phyloP scores from a whole-genome alignment of 2,113 vertebrate species.

The Carassius auratus region DNA sequence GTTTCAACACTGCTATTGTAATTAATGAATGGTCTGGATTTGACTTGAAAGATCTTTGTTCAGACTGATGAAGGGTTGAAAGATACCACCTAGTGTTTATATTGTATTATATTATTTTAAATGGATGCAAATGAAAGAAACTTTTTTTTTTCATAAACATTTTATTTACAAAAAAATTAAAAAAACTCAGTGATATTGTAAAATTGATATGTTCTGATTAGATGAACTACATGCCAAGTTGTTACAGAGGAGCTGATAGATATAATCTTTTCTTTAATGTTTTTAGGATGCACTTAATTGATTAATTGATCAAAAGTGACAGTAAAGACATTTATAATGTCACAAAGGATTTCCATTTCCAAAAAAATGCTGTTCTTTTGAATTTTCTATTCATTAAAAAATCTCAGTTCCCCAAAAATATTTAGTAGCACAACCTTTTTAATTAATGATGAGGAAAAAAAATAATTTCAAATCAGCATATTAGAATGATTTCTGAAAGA shows the following conservation, averaged over 20 bases:
- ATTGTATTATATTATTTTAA: neutral
- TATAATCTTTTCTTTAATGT: too few species aligned
- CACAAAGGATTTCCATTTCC: neutral
- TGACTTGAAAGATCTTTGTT: conserved; percentile 8
- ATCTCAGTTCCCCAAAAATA: neutral
- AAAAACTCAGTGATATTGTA: neutral
- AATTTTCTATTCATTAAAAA: neutral
- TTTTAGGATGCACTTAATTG: too few species aligned
- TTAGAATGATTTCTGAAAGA: neutral
- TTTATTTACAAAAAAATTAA: too few species aligned
- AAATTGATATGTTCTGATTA: neutral
- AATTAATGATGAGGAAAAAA: neutral
- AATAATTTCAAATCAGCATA: neutral
- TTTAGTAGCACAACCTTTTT: neutral
- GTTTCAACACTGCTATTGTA: neutral
- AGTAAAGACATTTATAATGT: neutral
- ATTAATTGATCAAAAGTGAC: too few species aligned
- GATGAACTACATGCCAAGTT: neutral
- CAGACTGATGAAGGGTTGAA: neutral
- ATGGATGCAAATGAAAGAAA: neutral
- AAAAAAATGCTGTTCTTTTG: neutral
- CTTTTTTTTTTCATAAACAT: too few species aligned
- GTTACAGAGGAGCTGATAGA: neutral
- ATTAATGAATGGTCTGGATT: neutral
- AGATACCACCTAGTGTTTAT: neutral